phyloP scores from a whole-genome alignment of 2,888 invertebrate genomes.

The Standfussiana lucernea region DNA sequence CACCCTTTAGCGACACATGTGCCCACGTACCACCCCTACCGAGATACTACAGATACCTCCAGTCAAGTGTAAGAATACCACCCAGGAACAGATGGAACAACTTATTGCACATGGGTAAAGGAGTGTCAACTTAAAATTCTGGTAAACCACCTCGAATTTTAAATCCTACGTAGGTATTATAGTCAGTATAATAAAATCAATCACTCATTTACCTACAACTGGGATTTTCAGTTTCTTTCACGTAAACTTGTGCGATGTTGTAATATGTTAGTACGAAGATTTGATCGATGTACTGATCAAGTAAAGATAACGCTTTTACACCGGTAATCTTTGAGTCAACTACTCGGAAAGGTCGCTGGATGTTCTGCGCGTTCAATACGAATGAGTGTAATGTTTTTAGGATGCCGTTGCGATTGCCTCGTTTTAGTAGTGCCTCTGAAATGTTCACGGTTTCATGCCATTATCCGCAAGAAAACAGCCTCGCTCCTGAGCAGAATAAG shows the following conservation, averaged over 20 bases:
- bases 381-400: no score
- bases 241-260: constrained; percentile 4
- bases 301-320: no score
- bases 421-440: no score
- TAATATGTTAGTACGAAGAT: no score
- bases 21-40: constrained; percentile 49
- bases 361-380: no score
- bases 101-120: background rate
- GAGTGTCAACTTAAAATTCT: background rate
- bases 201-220: constrained; percentile 5
- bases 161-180: constrained; percentile 8
- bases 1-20: constrained; percentile 55
- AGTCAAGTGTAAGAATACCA: constrained; percentile 49
- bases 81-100: constrained; percentile 44
- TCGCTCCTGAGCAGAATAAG: no score
- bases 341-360: no score
- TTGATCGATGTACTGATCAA: no score
- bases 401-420: no score
- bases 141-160: constrained; percentile 6
- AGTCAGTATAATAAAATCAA: constrained; percentile 12
- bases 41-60: constrained; percentile 29
- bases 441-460: no score
- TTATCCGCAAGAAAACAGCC: no score
- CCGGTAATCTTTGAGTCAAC: no score
- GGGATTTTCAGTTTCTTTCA: constrained; percentile 10